Percentiles rank a stretch among this genome's conserved stretches.
Evolutionary conservation across 2,888 invertebrate genomes (phyloP).

Genomic region (Erebia ligea): DNA sequence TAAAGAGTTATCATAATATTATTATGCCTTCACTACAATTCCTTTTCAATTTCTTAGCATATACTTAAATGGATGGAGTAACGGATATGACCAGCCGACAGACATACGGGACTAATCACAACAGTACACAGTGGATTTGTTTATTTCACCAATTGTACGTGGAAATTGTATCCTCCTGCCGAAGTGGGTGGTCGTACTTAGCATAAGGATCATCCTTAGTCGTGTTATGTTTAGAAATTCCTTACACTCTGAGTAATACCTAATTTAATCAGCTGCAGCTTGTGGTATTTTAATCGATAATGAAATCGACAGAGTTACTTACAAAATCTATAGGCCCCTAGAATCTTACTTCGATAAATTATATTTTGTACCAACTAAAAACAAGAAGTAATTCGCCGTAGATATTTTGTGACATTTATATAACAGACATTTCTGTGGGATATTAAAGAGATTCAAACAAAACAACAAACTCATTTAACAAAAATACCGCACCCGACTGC

Average conservation of each 20-base stretch:
- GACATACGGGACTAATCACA: slow-evolving; percentile 76
- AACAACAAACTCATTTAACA: too few species aligned
- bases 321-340: too few species aligned
- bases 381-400: too few species aligned
- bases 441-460: not conserved
- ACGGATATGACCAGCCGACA: slow-evolving; percentile 70
- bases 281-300: not conserved
- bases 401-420: too few species aligned
- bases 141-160: slow-evolving; percentile 70
- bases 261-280: slow-evolving; percentile 1
- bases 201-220: slow-evolving; percentile 34
- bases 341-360: too few species aligned
- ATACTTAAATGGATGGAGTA: slow-evolving; percentile 42
- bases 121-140: slow-evolving; percentile 76
- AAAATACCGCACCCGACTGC: not conserved
- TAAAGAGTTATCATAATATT: not conserved
- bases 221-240: slow-evolving; percentile 12
- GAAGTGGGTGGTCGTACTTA: slow-evolving; percentile 71
- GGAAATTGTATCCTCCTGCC: slow-evolving; percentile 64
- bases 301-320: too few species aligned
- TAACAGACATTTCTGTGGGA: not conserved
- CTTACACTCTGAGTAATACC: not conserved
- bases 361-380: too few species aligned
- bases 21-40: not conserved
- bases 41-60: slow-evolving; percentile 3